phyloP scores from a whole-genome alignment of 2,113 vertebrate genomes.

The Platanista minor region DNA sequence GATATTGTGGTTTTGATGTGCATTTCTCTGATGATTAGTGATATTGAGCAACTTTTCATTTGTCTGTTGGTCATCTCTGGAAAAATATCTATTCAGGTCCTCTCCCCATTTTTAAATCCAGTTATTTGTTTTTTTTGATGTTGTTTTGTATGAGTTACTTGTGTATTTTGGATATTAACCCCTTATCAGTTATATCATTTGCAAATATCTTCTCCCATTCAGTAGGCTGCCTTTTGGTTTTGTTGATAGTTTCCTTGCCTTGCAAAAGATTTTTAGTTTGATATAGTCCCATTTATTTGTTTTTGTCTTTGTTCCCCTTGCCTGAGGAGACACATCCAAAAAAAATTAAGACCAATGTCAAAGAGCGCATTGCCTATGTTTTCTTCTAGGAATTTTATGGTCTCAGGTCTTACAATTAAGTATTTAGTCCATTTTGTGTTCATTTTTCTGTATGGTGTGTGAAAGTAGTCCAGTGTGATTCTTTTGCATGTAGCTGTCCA shows the following conservation, averaged over 20 bases:
- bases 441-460: neutral
- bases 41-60: neutral
- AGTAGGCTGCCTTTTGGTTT: neutral
- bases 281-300: neutral
- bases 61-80: neutral
- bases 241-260: neutral
- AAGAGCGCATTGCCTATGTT: neutral
- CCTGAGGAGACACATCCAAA: neutral
- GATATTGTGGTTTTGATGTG: neutral
- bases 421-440: neutral
- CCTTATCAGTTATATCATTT: neutral
- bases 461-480: neutral
- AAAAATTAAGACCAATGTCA: neutral
- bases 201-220: neutral
- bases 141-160: neutral
- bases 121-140: neutral
- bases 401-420: neutral
- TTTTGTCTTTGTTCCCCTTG: neutral
- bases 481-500: too few species aligned
- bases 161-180: neutral
- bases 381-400: neutral
- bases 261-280: neutral
- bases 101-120: neutral
- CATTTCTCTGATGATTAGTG: neutral
- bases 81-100: neutral